These are phyloP conservation scores for Catocala nupta DNA, from an alignment of 2,888 invertebrate species.

Conservation along the genomic window DNA sequence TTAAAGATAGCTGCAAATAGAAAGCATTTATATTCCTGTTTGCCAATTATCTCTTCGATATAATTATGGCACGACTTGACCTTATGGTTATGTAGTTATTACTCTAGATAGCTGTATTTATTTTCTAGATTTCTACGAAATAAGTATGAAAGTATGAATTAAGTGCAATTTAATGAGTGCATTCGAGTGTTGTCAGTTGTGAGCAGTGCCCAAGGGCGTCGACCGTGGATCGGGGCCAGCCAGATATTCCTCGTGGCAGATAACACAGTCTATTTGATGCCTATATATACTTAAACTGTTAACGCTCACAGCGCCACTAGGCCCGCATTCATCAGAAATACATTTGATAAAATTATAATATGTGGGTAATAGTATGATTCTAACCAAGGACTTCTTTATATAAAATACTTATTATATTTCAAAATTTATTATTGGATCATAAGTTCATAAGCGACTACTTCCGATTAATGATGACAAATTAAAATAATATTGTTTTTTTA, in stretches of 20 bases:
- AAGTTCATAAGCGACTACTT: no score
- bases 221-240: conserved; percentile 61
- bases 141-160: conserved; percentile 19
- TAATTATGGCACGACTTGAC: not conserved
- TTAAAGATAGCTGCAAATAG: no score
- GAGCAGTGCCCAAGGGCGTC: conserved; percentile 65
- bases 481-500: no score
- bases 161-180: conserved; percentile 36
- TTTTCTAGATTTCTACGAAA: conserved; percentile 44
- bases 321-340: not conserved
- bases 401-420: no score
- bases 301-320: conserved; percentile 3
- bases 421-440: no score
- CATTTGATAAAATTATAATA: conserved; percentile 3
- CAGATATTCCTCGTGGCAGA: conserved; percentile 55
- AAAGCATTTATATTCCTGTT: not conserved
- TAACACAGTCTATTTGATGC: conserved; percentile 55
- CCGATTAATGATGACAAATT: no score
- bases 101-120: conserved; percentile 2
- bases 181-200: conserved; percentile 38
- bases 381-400: no score
- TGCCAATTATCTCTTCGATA: not conserved
- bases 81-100: not conserved
- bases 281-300: conserved; percentile 47
- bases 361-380: not conserved